phyloP scores from a whole-genome alignment of 2,113 vertebrate species.

The Balaenoptera acutorostrata region DNA sequence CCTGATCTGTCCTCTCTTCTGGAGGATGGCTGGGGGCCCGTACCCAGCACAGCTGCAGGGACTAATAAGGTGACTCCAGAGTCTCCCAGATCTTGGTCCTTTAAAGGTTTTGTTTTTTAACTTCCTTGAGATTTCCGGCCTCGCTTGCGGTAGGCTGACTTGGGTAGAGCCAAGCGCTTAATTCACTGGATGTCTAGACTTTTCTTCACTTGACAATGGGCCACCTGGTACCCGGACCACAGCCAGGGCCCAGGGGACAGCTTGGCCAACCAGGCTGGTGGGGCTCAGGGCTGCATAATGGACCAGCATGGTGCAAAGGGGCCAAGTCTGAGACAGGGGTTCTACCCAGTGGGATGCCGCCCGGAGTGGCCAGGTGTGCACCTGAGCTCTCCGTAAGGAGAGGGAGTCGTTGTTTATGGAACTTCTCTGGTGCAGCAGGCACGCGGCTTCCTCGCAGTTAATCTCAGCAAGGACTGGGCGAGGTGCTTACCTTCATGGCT shows the following conservation, averaged over 20 bases:
- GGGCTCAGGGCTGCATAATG: rapidly evolving
- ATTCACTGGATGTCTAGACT: background rate
- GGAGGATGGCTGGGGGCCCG: rapidly evolving
- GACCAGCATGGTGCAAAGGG: rapidly evolving
- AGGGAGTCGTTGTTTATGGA: rapidly evolving
- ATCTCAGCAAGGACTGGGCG: rapidly evolving
- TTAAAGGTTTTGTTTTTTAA: background rate
- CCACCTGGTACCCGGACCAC: rapidly evolving
- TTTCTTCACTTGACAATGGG: rapidly evolving
- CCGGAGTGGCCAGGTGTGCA: rapidly evolving
- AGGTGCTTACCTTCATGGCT: rapidly evolving
- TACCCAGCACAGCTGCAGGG: rapidly evolving
- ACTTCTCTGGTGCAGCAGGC: rapidly evolving
- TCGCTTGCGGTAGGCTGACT: rapidly evolving
- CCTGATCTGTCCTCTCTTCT: rapidly evolving
- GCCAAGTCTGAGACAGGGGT: rapidly evolving
- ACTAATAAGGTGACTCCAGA: rapidly evolving
- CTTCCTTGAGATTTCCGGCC: background rate
- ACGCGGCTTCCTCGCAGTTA: rapidly evolving
- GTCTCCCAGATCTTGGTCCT: background rate
- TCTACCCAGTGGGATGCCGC: rapidly evolving
- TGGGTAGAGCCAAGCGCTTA: rapidly evolving
- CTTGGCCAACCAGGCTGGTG: rapidly evolving
- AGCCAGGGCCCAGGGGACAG: too few species aligned
- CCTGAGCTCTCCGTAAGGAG: too few species aligned